A percentile compares a stretch with the other conserved stretches of the same genome.
These are phyloP conservation scores for Lamellibrachia satsuma DNA, from an alignment of 2,888 invertebrate genomes.

Conservation along the genomic window DNA sequence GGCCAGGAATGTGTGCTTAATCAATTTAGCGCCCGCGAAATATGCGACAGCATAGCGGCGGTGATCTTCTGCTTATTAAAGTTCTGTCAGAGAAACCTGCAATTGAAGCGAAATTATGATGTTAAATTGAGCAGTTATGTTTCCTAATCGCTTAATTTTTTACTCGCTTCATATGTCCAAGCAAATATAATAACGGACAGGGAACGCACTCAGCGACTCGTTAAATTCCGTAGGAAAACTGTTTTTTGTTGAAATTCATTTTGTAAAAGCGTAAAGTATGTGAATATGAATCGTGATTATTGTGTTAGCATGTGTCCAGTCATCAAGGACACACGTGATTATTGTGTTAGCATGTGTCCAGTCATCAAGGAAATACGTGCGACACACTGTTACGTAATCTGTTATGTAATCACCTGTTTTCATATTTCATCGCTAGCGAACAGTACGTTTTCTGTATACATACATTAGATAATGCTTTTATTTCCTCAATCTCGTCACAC, in stretches of 20 bases:
- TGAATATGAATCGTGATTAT: background rate
- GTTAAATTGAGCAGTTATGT: background rate
- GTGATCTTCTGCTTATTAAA: background rate
- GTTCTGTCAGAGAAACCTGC: background rate
- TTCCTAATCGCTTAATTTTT: background rate
- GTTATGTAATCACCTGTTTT: too few relatives aligned
- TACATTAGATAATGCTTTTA: too few relatives aligned
- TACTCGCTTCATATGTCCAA: too few relatives aligned
- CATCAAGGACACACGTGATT: background rate
- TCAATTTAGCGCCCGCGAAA: background rate
- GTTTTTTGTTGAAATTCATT: too few relatives aligned
- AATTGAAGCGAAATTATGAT: background rate
- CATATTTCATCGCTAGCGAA: too few relatives aligned
- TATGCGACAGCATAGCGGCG: background rate
- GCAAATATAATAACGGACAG: background rate
- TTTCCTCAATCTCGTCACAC: too few relatives aligned
- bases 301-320: background rate
- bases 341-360: background rate
- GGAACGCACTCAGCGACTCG: background rate
- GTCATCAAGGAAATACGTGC: background rate
- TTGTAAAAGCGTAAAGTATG: too few relatives aligned
- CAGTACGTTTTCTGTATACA: too few relatives aligned
- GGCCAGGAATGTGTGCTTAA: background rate
- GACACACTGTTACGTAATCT: background rate
- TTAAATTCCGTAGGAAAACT: background rate